These are phyloP conservation scores for Tetramorium alpestre DNA, from an alignment of 1,140 invertebrate genomes.

Conservation along the genomic window DNA sequence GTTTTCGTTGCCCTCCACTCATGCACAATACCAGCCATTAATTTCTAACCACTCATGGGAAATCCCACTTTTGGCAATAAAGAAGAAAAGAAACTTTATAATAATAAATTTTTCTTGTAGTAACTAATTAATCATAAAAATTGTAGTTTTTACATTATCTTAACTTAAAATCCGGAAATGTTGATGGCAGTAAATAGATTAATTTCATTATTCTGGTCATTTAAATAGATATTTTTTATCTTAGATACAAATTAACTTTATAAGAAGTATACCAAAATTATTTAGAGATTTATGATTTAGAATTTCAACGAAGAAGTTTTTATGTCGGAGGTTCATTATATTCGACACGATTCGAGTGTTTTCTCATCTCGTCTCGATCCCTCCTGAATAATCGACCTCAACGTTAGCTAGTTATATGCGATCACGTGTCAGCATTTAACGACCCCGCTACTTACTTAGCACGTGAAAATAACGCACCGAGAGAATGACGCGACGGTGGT, in stretches of 20 bases:
- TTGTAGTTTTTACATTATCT: neutral
- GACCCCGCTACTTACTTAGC: neutral
- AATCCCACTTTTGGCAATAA: neutral
- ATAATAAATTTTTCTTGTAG: neutral
- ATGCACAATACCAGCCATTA: neutral
- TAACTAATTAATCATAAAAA: neutral
- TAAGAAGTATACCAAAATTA: neutral
- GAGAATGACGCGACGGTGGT: neutral
- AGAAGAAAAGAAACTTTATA: neutral
- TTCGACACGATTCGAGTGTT: neutral
- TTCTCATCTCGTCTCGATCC: conserved; percentile 23
- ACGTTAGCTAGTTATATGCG: conserved; percentile 31
- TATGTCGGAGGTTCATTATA: neutral
- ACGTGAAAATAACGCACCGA: conserved; percentile 33
- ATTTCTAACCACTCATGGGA: conserved; percentile 18
- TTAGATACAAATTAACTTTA: neutral
- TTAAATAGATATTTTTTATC: neutral
- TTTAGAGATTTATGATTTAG: neutral
- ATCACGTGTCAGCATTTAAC: conserved; percentile 50
- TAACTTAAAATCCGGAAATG: neutral
- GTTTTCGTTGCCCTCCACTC: neutral
- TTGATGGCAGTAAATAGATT: neutral
- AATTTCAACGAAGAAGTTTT: neutral
- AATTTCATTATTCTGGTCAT: neutral
- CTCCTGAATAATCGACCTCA: neutral